Conservation (phyloP, 2,113 vertebrate genomes). For the Alligator sinensis region DNA sequence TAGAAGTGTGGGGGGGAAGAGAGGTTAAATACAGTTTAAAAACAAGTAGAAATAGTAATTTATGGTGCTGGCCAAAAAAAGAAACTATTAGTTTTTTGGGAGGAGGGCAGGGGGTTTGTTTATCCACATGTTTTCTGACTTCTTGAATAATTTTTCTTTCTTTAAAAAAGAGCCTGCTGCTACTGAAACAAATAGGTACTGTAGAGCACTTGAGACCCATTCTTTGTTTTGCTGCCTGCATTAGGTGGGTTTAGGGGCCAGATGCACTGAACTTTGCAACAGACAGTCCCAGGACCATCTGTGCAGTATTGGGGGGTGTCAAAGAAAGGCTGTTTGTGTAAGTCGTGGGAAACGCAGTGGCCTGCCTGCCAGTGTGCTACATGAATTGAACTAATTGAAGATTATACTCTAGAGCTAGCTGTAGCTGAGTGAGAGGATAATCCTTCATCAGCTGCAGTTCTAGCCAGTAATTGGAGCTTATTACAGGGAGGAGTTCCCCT, state of each 20-base stretch:
- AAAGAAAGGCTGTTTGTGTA: slow-evolving; percentile 81
- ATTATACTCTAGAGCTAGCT: slow-evolving; percentile 84
- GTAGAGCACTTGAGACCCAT: slow-evolving; percentile 72
- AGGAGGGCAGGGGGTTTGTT: slow-evolving; percentile 48
- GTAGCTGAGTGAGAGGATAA: slow-evolving; percentile 85
- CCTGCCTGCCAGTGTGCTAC: slow-evolving; percentile 79
- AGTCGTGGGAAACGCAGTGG: slow-evolving; percentile 86
- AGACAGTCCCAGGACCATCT: slow-evolving; percentile 80
- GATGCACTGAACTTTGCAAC: slow-evolving; percentile 80
- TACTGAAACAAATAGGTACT: slow-evolving; percentile 81
- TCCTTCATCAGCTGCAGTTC: slow-evolving; percentile 88
- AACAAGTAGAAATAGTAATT: slow-evolving; percentile 23
- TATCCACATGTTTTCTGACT: slow-evolving; percentile 79
- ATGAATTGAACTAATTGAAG: slow-evolving; percentile 90
- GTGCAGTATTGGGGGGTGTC: slow-evolving; percentile 76
- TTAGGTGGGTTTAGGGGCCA: slow-evolving; percentile 78
- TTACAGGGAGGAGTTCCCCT: slow-evolving; percentile 85
- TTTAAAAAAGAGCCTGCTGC: slow-evolving; percentile 62
- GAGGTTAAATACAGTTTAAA: background rate
- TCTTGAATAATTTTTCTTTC: slow-evolving; percentile 66
- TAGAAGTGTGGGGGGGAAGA: background rate
- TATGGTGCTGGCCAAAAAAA: background rate
- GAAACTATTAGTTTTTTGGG: slow-evolving; percentile 54
- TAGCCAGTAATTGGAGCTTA: slow-evolving; percentile 86
- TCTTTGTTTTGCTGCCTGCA: slow-evolving; percentile 74